Base-by-base conservation (phyloP, 2,888 invertebrate genomes). In the Campoplex nolae region DNA sequence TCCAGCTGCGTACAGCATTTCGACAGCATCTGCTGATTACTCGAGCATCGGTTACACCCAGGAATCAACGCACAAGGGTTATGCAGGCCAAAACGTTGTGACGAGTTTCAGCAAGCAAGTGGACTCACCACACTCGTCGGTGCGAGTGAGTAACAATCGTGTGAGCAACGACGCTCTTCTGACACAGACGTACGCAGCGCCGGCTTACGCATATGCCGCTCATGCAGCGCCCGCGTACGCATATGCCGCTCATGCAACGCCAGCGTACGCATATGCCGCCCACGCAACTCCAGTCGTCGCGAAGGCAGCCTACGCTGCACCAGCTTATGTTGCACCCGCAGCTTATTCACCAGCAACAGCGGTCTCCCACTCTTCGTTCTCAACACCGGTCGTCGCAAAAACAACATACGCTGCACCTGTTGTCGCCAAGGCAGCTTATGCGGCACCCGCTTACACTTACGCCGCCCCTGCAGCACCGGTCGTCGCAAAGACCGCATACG, bases 21-120 rank as follows among this genome's bases (percentile, higher is more conserved):
- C 90, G 2, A 90, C 92, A 0, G 84, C 91, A 0, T 89, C 92
- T 6, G 91, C 88, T 0, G 92, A 92, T 58, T 90, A 89, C 73
- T 89, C 83, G 45, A 91, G 91, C 88, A 85, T 93, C 18, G 92
- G 91, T 42, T 92, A 89, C 88, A 91, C 89, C 77, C 92, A 92
- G 42, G 93, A 93, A 45, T 92, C 91, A 6, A 93, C 93, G 18
- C 92, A 93, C 78, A 93, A 93, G 85, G 92, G 93, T 11, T 92
- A 90, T 78, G 93, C 89, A 8, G 92, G 93, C 6, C 92, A 92
- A 79, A 93, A 93, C 84, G 92, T 92, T 7, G 70, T 92, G n/a
- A 91, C 93, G 2, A 87, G 90, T 38, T 93, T 91, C 88, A 90
- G 88, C 77, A 92, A 92, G 70, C 84, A 90, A 42, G 92, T 92